Evolutionary conservation across 2,797 vertebrate species (phyloP), one percentile per base, ranked within the genome.

Genomic region (Sebastes melanostomus): DNA sequence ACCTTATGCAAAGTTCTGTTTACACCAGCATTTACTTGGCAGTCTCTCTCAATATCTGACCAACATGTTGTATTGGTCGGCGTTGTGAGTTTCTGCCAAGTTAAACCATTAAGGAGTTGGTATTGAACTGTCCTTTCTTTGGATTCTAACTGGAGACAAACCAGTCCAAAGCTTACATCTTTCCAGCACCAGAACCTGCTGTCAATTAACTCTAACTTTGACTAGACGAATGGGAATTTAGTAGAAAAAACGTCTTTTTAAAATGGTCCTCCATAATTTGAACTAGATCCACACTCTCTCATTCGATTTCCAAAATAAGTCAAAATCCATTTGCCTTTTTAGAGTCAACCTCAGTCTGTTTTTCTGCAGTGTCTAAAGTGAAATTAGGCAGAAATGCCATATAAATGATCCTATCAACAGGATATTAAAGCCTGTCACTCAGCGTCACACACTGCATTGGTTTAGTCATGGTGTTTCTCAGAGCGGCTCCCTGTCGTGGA

Each of bases 391-490:
- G 69, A 71, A 80, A 73, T 56, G 58, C 9, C 16, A 3, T 0
- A 59, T 13, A 74, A 63, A 78, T 77, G 72, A 84, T 70, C 46
- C 46, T 0, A 42, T 81, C 54, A 79, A 20, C 55, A 12, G 67
- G 13, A 74, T 72, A 70, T 86, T 60, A 77, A 25, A 74, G 54
- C 38, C 70, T 42, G 65, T 86, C 78, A 58, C 67, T 85, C 76
- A 61, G 59, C 27, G 30, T 77, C 72, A 24, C 12, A 56, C 46
- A 38, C 81, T 56, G 82, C 42, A 16, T n/a, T 56, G 54, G 65
- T 77, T 72, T 20, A 75, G 73, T 75, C 71, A 9, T 10, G 25
- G n/a, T 29, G 73, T 52, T 77, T 52, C 58, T 69, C 83, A 63
- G 32, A 66, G 46, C 11, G 8, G 1, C 12, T 52, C 74, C 83